Percentiles rank a stretch among this genome's conserved stretches.
Conservation (phyloP, 1,140 invertebrate genomes). For the Globodera rostochiensis region DNA sequence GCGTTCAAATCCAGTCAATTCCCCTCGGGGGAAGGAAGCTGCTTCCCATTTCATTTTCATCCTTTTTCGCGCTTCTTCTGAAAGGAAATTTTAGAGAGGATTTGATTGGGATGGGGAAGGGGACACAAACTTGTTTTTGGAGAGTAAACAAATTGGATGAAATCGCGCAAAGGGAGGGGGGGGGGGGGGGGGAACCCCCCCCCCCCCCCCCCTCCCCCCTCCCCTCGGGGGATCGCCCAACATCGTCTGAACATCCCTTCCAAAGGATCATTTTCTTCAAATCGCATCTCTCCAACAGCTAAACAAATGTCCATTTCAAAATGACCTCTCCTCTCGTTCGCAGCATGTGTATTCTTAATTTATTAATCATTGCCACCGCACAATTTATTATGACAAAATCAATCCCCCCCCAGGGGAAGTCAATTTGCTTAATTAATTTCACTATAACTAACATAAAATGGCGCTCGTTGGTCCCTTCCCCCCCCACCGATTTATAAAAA, state of each 20-base stretch:
- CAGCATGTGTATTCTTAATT: too few relatives aligned
- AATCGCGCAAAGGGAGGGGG: not conserved
- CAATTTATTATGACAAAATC: too few relatives aligned
- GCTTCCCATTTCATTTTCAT: constrained; percentile 4
- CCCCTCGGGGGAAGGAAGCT: not conserved
- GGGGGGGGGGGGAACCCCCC: too few relatives aligned
- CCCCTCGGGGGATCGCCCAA: too few relatives aligned
- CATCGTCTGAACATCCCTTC: not conserved
- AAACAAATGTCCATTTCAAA: not conserved
- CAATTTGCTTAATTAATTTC: too few relatives aligned
- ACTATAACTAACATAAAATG: too few relatives aligned
- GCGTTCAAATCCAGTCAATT: too few relatives aligned
- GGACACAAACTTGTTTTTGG: not conserved
- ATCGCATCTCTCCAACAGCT: not conserved
- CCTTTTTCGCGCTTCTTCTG: not conserved
- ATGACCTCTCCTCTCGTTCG: not conserved
- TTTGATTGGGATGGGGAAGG: not conserved
- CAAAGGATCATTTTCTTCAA: not conserved
- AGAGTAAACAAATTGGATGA: constrained; percentile 2
- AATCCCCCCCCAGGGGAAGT: too few relatives aligned
- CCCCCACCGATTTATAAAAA: too few relatives aligned
- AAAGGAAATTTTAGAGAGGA: not conserved
- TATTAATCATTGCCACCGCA: too few relatives aligned
- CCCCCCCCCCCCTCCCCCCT: too few relatives aligned
- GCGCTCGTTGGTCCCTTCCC: too few relatives aligned